phyloP scores from a whole-genome alignment of 2,113 vertebrate genomes.

The Rhabdomys dilectus region DNA sequence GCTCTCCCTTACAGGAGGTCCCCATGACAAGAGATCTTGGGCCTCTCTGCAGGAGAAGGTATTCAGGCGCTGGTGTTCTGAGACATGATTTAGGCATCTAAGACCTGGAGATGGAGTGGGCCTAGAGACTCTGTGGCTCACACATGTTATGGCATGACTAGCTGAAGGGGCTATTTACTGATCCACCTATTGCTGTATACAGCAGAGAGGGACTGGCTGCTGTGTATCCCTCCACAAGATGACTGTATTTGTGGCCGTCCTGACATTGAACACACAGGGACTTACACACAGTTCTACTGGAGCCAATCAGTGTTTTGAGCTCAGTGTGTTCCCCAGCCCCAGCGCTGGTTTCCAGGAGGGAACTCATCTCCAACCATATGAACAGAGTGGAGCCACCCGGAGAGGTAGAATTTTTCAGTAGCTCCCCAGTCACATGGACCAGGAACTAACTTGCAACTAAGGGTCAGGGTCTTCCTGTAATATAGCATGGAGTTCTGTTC shows the following conservation, averaged over 20 bases:
- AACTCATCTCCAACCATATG: rapidly evolving
- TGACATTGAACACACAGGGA: rapidly evolving
- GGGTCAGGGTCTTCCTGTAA: rapidly evolving
- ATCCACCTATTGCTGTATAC: neutral
- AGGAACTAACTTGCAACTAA: rapidly evolving
- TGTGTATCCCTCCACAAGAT: rapidly evolving
- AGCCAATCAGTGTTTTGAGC: rapidly evolving
- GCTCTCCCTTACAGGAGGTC: too few relatives aligned
- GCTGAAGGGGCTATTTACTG: rapidly evolving
- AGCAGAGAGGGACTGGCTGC: rapidly evolving
- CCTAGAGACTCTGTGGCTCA: rapidly evolving
- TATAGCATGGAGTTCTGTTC: rapidly evolving
- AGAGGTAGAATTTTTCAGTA: rapidly evolving
- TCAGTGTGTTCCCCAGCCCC: rapidly evolving
- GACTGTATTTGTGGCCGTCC: neutral
- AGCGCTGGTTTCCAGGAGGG: rapidly evolving
- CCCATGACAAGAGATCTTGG: too few relatives aligned
- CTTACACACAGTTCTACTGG: rapidly evolving
- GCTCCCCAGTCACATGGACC: rapidly evolving
- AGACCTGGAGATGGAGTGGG: rapidly evolving
- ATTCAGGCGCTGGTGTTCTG: rapidly evolving
- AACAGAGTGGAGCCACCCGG: rapidly evolving
- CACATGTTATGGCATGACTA: rapidly evolving
- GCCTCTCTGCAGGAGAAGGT: rapidly evolving
- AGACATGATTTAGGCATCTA: rapidly evolving